Evolutionary conservation across 2,797 vertebrate genomes (phyloP).

Genomic region (Platyrinchus mystaceus): DNA sequence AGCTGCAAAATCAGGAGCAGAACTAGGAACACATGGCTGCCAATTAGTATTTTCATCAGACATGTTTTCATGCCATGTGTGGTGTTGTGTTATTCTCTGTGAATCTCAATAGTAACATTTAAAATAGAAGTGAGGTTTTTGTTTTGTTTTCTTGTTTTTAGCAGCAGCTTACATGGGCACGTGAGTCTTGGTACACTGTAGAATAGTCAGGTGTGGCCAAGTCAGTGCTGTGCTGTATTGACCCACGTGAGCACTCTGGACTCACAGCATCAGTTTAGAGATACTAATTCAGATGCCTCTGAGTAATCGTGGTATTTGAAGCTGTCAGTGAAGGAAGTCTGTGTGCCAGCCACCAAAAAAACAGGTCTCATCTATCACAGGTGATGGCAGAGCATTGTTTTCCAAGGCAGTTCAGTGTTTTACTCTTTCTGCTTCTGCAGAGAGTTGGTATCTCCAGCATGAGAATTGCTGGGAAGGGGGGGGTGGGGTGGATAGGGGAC

Average conservation of each 20-base stretch:
- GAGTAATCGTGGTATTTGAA: neutral
- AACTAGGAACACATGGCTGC: neutral
- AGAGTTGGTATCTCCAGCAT: neutral
- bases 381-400: neutral
- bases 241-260: neutral
- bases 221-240: accelerated
- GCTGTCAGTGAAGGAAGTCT: neutral
- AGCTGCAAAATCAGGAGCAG: neutral
- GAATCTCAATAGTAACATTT: neutral
- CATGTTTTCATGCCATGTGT: accelerated
- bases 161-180: neutral
- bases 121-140: neutral
- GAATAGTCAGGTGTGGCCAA: neutral
- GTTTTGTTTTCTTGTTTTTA: no score
- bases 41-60: neutral
- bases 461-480: neutral
- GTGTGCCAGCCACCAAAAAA: neutral
- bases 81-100: neutral
- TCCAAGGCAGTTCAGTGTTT: neutral
- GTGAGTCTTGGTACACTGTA: accelerated
- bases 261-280: neutral
- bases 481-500: no score
- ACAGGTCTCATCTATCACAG: neutral
- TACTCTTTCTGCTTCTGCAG: neutral
- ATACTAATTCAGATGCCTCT: neutral